Conservation (phyloP, 2,888 invertebrate genomes). For the Tachina lurida region DNA sequence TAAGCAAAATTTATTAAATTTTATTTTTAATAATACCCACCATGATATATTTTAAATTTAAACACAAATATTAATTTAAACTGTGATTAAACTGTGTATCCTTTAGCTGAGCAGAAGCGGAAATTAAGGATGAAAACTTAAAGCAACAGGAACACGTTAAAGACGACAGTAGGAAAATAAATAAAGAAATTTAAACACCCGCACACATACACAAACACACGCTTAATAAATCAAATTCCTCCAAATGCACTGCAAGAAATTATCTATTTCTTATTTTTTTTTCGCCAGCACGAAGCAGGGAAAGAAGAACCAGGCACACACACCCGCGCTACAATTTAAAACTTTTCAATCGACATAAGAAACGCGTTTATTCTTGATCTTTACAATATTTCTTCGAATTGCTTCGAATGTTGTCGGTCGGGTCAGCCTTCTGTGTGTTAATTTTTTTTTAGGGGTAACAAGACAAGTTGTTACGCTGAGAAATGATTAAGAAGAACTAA, state of each 20-base stretch:
- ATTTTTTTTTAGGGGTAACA: slow-evolving; percentile 40
- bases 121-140: slow-evolving; percentile 3
- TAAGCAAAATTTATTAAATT: background rate
- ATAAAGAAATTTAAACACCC: slow-evolving; percentile 62
- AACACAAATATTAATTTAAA: slow-evolving; percentile 9
- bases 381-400: slow-evolving; percentile 33
- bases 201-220: slow-evolving; percentile 73
- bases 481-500: slow-evolving; percentile 73
- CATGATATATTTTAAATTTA: background rate
- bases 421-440: slow-evolving; percentile 47
- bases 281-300: background rate
- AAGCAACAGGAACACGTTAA: slow-evolving; percentile 1
- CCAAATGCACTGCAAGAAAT: slow-evolving; percentile 60
- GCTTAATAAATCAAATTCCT: slow-evolving; percentile 74
- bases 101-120: background rate
- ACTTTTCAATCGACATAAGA: slow-evolving; percentile 25
- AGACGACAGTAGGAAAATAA: slow-evolving; percentile 12
- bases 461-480: slow-evolving; percentile 71
- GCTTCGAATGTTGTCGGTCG: slow-evolving; percentile 24
- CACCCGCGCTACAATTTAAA: slow-evolving; percentile 38
- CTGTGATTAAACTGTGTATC: background rate
- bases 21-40: slow-evolving; percentile 6
- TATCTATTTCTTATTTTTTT: background rate
- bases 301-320: slow-evolving; percentile 11
- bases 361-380: slow-evolving; percentile 48